Conservation (phyloP, 2,113 vertebrate genomes). For the Alexandromys fortis region DNA sequence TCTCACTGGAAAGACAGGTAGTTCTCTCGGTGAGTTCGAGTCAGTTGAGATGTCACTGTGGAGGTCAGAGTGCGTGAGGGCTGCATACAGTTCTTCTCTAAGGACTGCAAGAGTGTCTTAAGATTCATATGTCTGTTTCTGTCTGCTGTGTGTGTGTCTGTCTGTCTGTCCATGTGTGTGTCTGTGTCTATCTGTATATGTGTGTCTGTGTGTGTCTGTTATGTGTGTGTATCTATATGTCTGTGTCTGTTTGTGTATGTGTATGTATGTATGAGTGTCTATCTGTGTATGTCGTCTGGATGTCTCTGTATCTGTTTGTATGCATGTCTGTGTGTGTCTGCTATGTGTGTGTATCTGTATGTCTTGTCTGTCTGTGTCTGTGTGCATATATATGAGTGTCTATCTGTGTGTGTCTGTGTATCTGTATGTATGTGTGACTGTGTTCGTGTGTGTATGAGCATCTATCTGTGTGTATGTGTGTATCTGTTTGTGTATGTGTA, state of each 20-base stretch:
- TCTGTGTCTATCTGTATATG: neutral
- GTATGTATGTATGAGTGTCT: neutral
- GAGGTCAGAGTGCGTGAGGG: neutral
- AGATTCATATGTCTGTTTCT: neutral
- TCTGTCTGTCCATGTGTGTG: neutral
- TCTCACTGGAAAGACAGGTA: slow-evolving; percentile 87
- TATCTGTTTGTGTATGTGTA: no score
- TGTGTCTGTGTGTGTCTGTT: neutral
- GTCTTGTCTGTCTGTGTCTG: no score
- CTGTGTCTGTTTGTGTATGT: neutral
- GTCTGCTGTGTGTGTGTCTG: neutral
- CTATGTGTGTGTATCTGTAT: no score
- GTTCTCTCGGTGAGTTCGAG: slow-evolving; percentile 55
- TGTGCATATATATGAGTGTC: no score
- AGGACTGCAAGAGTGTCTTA: neutral
- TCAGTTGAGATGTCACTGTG: neutral
- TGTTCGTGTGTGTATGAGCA: no score
- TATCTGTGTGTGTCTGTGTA: no score
- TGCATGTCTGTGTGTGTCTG: no score
- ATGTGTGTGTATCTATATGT: neutral
- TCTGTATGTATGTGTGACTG: no score
- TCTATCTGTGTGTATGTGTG: no score
- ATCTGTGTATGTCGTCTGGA: neutral
- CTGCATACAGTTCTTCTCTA: no score
- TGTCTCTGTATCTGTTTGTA: neutral